These are phyloP conservation scores for Odontomyia ornata DNA, from an alignment of 2,888 invertebrate species.

Conservation along the genomic window DNA sequence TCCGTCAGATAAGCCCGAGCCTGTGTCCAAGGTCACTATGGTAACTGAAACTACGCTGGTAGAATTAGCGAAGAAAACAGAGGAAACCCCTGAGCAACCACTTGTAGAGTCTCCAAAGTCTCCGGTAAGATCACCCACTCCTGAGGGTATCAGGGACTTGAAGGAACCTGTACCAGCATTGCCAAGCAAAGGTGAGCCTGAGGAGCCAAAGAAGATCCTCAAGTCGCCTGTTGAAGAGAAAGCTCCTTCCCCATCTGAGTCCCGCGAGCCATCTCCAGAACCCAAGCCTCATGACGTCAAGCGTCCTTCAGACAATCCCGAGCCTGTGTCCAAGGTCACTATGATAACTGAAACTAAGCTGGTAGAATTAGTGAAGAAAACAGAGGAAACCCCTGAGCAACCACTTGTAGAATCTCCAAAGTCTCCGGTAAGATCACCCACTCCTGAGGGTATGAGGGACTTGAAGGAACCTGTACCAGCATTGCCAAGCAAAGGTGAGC, in stretches of 20 bases:
- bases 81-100: not conserved
- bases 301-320: not conserved
- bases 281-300: not conserved
- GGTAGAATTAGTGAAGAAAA: not conserved
- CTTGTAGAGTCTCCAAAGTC: not conserved
- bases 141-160: not conserved
- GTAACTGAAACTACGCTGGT: not conserved
- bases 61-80: not conserved
- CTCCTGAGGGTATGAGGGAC: not conserved
- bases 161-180: not conserved
- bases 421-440: not conserved
- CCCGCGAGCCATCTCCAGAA: not conserved
- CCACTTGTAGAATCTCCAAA: not conserved
- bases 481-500: not conserved
- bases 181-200: not conserved
- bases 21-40: not conserved
- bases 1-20: not conserved
- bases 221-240: not conserved
- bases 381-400: not conserved
- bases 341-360: not conserved
- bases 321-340: not conserved
- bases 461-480: not conserved
- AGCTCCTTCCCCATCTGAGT: not conserved
- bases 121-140: not conserved
- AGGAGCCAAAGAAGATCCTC: not conserved